Evolutionary conservation across 2,888 invertebrate species (phyloP).

Genomic region (Orchesellides sinensis): DNA sequence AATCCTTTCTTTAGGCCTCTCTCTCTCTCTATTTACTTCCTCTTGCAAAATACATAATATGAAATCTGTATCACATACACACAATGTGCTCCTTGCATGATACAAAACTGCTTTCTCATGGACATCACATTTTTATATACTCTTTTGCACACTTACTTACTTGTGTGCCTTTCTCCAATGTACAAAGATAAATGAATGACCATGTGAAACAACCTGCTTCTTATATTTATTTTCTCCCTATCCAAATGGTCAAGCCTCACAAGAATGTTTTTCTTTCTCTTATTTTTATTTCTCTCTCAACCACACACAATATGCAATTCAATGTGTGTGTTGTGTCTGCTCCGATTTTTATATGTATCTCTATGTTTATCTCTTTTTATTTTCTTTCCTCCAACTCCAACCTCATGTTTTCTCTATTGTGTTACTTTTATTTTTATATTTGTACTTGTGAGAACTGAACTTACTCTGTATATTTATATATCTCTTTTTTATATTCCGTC

Average conservation of each 20-base stretch:
- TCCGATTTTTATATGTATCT: slow-evolving; percentile 42
- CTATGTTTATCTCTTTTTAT: slow-evolving; percentile 6
- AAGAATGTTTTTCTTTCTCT: slow-evolving; percentile 10
- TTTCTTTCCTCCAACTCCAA: slow-evolving; percentile 36
- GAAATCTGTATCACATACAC: too few species aligned
- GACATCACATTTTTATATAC: too few species aligned
- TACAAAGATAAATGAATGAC: slow-evolving; percentile 58
- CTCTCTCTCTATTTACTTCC: not conserved
- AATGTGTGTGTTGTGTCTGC: slow-evolving; percentile 19
- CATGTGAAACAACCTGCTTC: slow-evolving; percentile 64
- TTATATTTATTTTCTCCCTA: slow-evolving; percentile 33
- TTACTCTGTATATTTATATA: too few species aligned
- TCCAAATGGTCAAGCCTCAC: not conserved
- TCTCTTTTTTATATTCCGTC: slow-evolving; percentile 10
- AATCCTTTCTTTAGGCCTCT: not conserved
- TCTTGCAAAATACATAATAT: too few species aligned
- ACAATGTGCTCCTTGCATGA: too few species aligned
- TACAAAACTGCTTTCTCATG: too few species aligned
- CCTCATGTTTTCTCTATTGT: slow-evolving; percentile 22
- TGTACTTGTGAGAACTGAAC: slow-evolving; percentile 44
- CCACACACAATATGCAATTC: not conserved
- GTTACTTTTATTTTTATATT: slow-evolving; percentile 58
- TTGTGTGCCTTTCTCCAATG: slow-evolving; percentile 58
- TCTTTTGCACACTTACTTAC: too few species aligned
- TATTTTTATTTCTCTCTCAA: too few species aligned